A percentile compares a stretch with the other conserved stretches of the same genome.
These are phyloP conservation scores for Nephila pilipes DNA, from an alignment of 1,140 invertebrate species.

Conservation along the genomic window DNA sequence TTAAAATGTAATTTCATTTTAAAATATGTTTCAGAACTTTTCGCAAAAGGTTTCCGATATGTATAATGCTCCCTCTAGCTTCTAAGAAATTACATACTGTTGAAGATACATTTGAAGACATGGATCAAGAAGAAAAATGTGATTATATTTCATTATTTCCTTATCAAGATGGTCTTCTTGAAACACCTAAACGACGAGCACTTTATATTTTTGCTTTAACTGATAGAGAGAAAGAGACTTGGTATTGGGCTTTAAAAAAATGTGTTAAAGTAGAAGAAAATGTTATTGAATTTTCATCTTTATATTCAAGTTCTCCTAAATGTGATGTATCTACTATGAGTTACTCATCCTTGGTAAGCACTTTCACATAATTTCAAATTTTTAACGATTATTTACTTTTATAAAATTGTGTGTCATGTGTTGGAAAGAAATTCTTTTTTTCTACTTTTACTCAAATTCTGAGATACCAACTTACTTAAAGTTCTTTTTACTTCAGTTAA, in stretches of 20 bases:
- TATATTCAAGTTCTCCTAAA: slow-evolving; percentile 76
- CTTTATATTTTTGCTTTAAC: slow-evolving; percentile 90
- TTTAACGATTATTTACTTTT: not conserved
- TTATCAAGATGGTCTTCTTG: slow-evolving; percentile 21
- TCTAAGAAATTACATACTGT: slow-evolving; percentile 47
- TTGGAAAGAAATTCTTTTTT: too few relatives aligned
- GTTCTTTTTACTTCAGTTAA: too few relatives aligned
- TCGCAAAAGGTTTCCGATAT: slow-evolving; percentile 96
- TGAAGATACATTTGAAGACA: not conserved
- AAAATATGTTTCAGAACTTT: slow-evolving; percentile 83
- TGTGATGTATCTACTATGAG: slow-evolving; percentile 68
- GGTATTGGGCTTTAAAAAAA: slow-evolving; percentile 85
- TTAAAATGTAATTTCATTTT: too few relatives aligned
- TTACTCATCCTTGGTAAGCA: slow-evolving; percentile 45
- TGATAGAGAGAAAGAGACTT: slow-evolving; percentile 93
- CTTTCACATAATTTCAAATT: not conserved
- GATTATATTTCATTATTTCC: slow-evolving; percentile 49
- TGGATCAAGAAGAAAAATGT: not conserved
- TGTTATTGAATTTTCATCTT: not conserved
- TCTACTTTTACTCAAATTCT: too few relatives aligned
- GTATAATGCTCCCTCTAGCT: slow-evolving; percentile 83
- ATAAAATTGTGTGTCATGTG: too few relatives aligned
- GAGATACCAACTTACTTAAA: too few relatives aligned
- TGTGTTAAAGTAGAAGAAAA: slow-evolving; percentile 79
- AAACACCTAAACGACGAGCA: slow-evolving; percentile 80